Base-by-base conservation (phyloP, 2,113 vertebrate genomes). In the Tringa solitaria region DNA sequence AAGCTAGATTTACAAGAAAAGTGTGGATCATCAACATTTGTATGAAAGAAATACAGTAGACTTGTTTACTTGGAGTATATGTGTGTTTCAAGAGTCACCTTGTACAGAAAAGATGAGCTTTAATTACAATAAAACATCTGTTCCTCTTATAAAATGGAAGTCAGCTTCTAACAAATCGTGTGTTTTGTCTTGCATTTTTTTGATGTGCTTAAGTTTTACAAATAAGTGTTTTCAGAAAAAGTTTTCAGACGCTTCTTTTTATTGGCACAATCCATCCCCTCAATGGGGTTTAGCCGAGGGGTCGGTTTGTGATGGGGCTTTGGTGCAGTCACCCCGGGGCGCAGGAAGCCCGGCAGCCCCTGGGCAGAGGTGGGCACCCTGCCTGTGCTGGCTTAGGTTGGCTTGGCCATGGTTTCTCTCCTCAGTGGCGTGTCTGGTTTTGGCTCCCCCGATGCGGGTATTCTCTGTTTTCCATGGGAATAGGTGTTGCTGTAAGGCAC, bases 101-200 rank as follows among this genome's bases (percentile, higher is more conserved):
- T 96, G 95, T 75, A 92, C 54, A 78, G 76, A 94, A 83, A 90
- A 85, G 61, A 85, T 90, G 88, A 79, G 87, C 61, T 94, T 95
- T 96, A 97, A 97, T 95, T 96, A 89, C 59, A 69, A 72, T 84
- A 86, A 93, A 97, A 92, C 96, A 97, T 92, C 96, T 96, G 93
- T 78, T 95, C 83, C 46, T 86, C 85, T 92, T 94, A 48, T 15
- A 64, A 92, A 96, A 88, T 74, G 33, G 46, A 90, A 92, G 67
- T 22, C 37, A 81, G 27, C 30, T 94, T 54, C 60, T 88, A 77
- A 90, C 56, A 90, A 68, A 45, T 9, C 0, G 4, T 35, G 2
- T 12, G 84, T 76, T 86, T 50, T n/a, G 30, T 67, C 28, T 19
- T 35, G 10, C 1, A 0, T 65, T 43, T 30, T 59, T 87, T 83